phyloP scores from a whole-genome alignment of 2,888 invertebrate species.

The Hypercompe scribonia region DNA sequence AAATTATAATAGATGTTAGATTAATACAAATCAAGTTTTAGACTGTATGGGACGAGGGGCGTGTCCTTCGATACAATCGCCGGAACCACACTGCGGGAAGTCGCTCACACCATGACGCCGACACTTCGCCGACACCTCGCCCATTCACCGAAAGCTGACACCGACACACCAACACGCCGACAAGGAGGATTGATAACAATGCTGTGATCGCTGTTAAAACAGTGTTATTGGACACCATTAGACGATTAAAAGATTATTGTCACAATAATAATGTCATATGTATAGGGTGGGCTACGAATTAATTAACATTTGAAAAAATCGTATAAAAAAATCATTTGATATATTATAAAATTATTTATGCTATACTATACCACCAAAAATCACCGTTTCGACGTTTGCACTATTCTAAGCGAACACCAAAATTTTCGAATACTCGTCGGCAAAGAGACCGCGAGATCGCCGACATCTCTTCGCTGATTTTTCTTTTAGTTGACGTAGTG shows the following conservation, averaged over 20 bases:
- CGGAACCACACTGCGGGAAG: slow-evolving; percentile 77
- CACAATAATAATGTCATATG: slow-evolving; percentile 30
- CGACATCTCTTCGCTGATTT: too few species aligned
- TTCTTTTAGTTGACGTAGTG: too few species aligned
- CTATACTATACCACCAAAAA: too few species aligned
- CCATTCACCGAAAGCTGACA: slow-evolving; percentile 33
- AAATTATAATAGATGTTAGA: slow-evolving; percentile 43
- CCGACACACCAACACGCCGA: slow-evolving; percentile 26
- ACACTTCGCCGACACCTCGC: slow-evolving; percentile 45
- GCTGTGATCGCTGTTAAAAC: slow-evolving; percentile 65
- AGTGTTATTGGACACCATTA: slow-evolving; percentile 63
- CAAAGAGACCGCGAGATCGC: too few species aligned
- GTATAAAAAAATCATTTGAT: too few species aligned
- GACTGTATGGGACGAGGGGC: slow-evolving; percentile 60
- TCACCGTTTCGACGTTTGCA: too few species aligned
- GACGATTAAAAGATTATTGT: slow-evolving; percentile 51
- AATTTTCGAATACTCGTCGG: too few species aligned
- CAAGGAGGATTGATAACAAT: slow-evolving; percentile 39
- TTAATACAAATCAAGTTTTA: slow-evolving; percentile 58
- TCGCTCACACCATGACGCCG: slow-evolving; percentile 51
- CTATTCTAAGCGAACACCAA: too few species aligned
- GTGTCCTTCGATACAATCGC: slow-evolving; percentile 71
- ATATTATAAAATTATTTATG: too few species aligned
- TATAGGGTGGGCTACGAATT: too few species aligned
- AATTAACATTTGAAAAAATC: too few species aligned